A percentile compares a stretch with the other conserved stretches of the same genome.
Conservation (phyloP, 2,113 vertebrate genomes). For the Bubo blakistoni region DNA sequence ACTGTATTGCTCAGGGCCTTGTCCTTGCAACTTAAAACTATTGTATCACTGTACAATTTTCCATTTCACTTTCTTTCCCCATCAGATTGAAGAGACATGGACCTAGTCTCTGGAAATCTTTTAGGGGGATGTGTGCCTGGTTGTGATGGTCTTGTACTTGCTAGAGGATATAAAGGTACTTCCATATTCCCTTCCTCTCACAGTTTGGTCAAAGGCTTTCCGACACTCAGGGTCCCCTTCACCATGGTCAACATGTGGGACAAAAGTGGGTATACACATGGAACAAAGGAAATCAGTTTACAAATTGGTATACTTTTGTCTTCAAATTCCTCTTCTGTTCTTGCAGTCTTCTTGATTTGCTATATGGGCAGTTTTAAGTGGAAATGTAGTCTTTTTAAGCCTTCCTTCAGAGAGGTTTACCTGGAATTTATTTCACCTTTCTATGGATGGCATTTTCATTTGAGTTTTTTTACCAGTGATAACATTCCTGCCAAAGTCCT, state of each 20-base stretch:
- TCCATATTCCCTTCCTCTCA: not conserved
- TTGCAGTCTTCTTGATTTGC: not conserved
- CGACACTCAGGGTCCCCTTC: not conserved
- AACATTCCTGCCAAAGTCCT: not conserved
- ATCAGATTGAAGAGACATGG: not conserved
- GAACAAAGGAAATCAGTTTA: not conserved
- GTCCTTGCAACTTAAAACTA: not conserved
- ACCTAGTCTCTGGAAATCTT: not conserved
- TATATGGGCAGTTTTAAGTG: not conserved
- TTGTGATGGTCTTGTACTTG: not conserved
- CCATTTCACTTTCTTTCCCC: not conserved
- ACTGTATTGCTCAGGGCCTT: not conserved
- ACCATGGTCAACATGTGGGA: accelerated
- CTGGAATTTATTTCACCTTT: not conserved
- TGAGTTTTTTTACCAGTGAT: not conserved
- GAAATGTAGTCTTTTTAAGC: not conserved
- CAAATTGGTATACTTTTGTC: not conserved
- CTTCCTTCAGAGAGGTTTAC: not conserved
- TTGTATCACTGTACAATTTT: not conserved
- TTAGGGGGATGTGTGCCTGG: not conserved
- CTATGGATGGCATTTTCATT: not conserved
- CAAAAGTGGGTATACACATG: not conserved
- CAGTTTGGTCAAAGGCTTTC: not conserved
- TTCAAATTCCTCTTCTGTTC: not conserved
- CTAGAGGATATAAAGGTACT: not conserved